Conservation (phyloP, 2,113 vertebrate species). For the Mormyrus iriodes region DNA sequence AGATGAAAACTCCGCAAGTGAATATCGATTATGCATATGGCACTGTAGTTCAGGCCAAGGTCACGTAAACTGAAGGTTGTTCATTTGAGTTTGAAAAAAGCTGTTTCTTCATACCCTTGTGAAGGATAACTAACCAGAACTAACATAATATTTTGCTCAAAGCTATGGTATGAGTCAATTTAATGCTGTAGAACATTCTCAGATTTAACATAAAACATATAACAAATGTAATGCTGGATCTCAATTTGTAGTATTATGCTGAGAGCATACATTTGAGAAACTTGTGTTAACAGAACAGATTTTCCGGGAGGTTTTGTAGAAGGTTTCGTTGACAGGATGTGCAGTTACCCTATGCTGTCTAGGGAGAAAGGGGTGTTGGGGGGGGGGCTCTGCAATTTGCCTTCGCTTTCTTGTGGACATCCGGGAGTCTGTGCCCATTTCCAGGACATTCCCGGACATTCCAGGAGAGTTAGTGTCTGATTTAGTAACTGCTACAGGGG, state of each 20-base stretch:
- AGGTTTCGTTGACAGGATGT: not conserved
- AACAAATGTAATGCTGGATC: not conserved
- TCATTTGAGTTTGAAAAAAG: not conserved
- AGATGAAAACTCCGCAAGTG: not conserved
- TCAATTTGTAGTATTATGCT: not conserved
- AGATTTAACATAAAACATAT: not conserved
- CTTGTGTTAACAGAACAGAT: not conserved
- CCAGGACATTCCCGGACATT: not conserved
- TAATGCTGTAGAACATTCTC: not conserved
- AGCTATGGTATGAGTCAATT: not conserved
- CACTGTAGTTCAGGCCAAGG: not conserved
- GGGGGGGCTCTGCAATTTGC: not conserved
- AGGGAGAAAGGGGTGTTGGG: not conserved
- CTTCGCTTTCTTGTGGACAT: not conserved
- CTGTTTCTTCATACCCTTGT: not conserved
- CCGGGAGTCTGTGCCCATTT: not conserved
- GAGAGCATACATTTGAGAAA: not conserved
- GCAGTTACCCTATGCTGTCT: not conserved
- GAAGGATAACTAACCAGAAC: not conserved
- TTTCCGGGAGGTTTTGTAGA: not conserved
- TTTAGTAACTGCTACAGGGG: not conserved
- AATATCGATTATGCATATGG: not conserved
- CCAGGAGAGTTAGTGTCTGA: not conserved
- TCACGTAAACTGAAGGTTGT: not conserved
- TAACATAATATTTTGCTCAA: not conserved